Conservation (phyloP, 2,797 vertebrate genomes). For the Dromococcyx pavoninus region DNA sequence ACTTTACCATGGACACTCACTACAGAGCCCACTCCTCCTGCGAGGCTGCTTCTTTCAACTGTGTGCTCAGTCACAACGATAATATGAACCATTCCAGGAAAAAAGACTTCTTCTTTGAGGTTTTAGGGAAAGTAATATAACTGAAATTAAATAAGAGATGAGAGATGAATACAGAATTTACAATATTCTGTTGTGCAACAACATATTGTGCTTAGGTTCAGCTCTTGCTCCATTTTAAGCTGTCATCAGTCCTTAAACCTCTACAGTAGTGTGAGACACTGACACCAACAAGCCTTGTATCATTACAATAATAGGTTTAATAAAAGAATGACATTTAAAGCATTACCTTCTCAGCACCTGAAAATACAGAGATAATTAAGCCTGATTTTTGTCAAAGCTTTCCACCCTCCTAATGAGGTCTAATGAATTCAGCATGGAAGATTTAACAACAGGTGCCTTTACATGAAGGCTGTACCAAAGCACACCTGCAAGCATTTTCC, state of each 20-base stretch:
- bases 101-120: background rate
- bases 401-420: background rate
- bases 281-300: background rate
- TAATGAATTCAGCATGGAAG: background rate
- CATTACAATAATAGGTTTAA: background rate
- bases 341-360: background rate
- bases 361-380: constrained; percentile 10
- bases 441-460: constrained; percentile 18
- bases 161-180: background rate
- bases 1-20: background rate
- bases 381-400: constrained; percentile 23
- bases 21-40: background rate
- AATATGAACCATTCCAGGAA: background rate
- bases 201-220: background rate
- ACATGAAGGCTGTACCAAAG: background rate
- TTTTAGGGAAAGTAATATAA: background rate
- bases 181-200: background rate
- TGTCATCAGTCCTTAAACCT: background rate
- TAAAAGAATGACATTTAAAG: background rate
- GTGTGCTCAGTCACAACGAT: background rate
- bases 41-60: rapidly evolving
- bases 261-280: rapidly evolving
- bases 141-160: background rate
- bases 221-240: background rate
- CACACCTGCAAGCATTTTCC: background rate